Conservation (phyloP, 2,888 invertebrate genomes). For the Lithophane leautieri region DNA sequence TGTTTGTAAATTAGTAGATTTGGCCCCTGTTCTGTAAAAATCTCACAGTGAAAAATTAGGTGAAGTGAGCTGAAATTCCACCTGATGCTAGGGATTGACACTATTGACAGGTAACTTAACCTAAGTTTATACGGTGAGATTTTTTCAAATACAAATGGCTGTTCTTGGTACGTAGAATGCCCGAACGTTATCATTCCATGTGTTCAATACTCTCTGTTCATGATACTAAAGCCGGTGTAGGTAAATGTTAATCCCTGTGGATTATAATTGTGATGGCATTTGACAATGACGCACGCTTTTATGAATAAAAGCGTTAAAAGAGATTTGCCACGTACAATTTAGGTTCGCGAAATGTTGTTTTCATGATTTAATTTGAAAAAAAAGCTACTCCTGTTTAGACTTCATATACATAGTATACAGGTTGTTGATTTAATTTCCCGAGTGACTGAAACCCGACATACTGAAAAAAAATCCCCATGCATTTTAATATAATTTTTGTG, state of each 20-base stretch:
- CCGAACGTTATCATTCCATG: background rate
- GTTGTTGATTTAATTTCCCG: background rate
- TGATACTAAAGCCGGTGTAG: background rate
- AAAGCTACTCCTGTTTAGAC: background rate
- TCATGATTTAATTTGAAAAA: background rate
- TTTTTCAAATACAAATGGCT: no score
- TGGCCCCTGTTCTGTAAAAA: no score
- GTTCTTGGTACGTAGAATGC: no score
- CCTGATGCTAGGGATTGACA: no score
- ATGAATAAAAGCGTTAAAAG: background rate
- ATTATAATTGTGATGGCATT: conserved; percentile 5
- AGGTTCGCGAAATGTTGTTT: background rate
- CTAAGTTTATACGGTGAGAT: no score
- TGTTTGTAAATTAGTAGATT: no score
- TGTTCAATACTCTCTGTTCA: background rate
- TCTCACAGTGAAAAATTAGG: no score
- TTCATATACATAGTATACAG: background rate
- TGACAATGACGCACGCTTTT: background rate
- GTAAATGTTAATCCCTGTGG: conserved; percentile 11
- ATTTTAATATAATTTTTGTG: background rate
- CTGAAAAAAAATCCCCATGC: background rate
- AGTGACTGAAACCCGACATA: background rate
- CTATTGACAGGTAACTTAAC: no score
- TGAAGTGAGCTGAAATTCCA: no score
- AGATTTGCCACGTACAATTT: background rate